phyloP scores from a whole-genome alignment of 2,113 vertebrate genomes.

The Paracanthobrama guichenoti region DNA sequence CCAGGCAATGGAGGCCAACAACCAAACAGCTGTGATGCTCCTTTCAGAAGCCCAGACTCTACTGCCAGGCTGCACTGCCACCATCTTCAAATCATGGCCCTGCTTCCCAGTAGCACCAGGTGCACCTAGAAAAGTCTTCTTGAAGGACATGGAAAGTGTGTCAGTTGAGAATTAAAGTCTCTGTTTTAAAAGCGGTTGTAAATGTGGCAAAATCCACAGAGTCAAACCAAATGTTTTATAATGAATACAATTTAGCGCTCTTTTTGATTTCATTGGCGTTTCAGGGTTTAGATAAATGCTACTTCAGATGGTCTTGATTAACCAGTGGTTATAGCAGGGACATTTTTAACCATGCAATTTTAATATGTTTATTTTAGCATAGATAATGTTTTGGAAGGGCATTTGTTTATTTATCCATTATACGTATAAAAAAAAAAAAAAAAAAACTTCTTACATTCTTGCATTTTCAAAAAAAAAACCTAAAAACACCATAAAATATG shows the following conservation, averaged over 20 bases:
- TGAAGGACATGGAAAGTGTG: slow-evolving; percentile 44
- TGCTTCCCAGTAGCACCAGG: slow-evolving; percentile 71
- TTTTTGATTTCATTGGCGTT: background rate
- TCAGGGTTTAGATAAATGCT: slow-evolving; percentile 8
- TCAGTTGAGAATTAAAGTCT: slow-evolving; percentile 8
- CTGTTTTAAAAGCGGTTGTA: slow-evolving; percentile 10
- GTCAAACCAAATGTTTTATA: slow-evolving; percentile 24
- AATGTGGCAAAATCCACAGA: background rate
- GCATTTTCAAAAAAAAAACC: too few species aligned
- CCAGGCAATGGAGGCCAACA: slow-evolving; percentile 68
- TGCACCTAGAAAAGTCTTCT: slow-evolving; percentile 71
- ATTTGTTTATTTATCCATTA: too few species aligned
- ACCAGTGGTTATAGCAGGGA: background rate
- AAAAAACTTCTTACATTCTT: too few species aligned
- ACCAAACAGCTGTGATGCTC: slow-evolving; percentile 76
- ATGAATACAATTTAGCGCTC: background rate
- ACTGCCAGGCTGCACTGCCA: slow-evolving; percentile 66
- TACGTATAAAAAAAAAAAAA: too few species aligned
- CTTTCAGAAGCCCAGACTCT: slow-evolving; percentile 65
- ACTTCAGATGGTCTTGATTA: background rate
- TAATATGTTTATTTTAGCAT: too few species aligned
- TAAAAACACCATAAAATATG: too few species aligned
- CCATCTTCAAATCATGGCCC: slow-evolving; percentile 60
- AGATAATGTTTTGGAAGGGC: too few species aligned
- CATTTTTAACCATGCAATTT: too few species aligned